Evolutionary conservation across 2,888 invertebrate species (phyloP).

Genomic region (Drosophila robusta): DNA sequence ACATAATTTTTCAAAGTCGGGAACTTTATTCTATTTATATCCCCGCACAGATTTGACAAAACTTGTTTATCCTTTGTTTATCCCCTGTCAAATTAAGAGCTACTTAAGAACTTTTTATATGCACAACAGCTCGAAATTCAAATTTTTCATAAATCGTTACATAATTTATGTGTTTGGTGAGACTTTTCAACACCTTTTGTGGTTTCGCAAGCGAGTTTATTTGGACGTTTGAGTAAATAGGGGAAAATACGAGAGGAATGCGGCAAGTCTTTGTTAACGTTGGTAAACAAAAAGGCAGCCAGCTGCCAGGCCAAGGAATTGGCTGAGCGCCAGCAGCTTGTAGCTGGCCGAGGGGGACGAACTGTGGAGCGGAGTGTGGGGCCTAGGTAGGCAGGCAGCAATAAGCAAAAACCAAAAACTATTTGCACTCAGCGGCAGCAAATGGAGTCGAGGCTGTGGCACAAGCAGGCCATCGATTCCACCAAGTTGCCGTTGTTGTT

Average conservation of each 20-base stretch:
- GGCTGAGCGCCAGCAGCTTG: constrained; percentile 68
- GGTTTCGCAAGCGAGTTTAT: constrained; percentile 25
- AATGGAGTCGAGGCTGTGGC: constrained; percentile 55
- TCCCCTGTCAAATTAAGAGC: background rate
- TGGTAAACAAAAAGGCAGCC: constrained; percentile 65
- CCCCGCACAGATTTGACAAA: background rate
- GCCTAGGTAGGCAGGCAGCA: constrained; percentile 30
- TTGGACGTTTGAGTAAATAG: constrained; percentile 49
- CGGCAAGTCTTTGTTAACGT: constrained; percentile 51
- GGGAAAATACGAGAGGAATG: constrained; percentile 34
- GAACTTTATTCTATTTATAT: no score
- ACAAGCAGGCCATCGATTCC: constrained; percentile 60
- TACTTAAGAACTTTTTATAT: background rate
- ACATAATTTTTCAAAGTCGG: no score
- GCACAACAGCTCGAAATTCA: background rate
- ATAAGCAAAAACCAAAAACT: constrained; percentile 73
- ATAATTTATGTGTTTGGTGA: constrained; percentile 22
- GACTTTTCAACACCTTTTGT: constrained; percentile 35
- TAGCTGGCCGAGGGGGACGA: constrained; percentile 11
- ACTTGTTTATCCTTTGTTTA: background rate
- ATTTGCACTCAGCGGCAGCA: constrained; percentile 67
- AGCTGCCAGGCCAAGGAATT: constrained; percentile 46
- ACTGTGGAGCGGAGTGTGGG: no score
- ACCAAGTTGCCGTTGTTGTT: constrained; percentile 31
- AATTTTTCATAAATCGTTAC: constrained; percentile 16